Evolutionary conservation across 2,888 invertebrate species (phyloP).

Genomic region (Hipparchia semele): DNA sequence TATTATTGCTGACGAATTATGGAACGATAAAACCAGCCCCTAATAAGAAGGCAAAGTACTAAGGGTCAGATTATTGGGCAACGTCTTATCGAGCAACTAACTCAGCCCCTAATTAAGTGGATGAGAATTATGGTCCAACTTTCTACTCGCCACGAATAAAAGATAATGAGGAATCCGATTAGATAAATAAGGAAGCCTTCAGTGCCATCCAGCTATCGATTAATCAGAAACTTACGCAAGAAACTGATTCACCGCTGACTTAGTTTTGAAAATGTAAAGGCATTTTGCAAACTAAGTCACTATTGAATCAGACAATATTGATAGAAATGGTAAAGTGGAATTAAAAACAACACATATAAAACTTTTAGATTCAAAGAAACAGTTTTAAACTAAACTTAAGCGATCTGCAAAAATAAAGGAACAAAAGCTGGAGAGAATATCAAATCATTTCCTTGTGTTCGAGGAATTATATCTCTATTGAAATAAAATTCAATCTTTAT

Average conservation of each 20-base stretch:
- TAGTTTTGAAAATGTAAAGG: conserved; percentile 6
- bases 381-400: background rate
- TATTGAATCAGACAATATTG: background rate
- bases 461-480: conserved; percentile 52
- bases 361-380: background rate
- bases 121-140: conserved; percentile 78
- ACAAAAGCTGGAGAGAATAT: conserved; percentile 7
- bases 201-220: conserved; percentile 27
- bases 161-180: conserved; percentile 76
- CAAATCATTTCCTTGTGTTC: conserved; percentile 15
- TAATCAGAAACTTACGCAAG: conserved; percentile 35
- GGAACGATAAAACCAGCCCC: conserved; percentile 65
- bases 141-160: conserved; percentile 69
- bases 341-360: background rate
- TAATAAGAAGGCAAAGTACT: conserved; percentile 71
- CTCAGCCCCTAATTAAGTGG: conserved; percentile 74
- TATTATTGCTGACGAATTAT: conserved; percentile 65
- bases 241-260: conserved; percentile 23
- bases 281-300: too few relatives aligned
- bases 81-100: conserved; percentile 71
- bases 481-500: conserved; percentile 69
- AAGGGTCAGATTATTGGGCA: conserved; percentile 69
- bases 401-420: background rate
- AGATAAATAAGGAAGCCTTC: conserved; percentile 70
- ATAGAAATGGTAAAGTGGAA: background rate